Base-by-base conservation (phyloP, 2,113 vertebrate species). In the Lagenorhynchus albirostris region DNA sequence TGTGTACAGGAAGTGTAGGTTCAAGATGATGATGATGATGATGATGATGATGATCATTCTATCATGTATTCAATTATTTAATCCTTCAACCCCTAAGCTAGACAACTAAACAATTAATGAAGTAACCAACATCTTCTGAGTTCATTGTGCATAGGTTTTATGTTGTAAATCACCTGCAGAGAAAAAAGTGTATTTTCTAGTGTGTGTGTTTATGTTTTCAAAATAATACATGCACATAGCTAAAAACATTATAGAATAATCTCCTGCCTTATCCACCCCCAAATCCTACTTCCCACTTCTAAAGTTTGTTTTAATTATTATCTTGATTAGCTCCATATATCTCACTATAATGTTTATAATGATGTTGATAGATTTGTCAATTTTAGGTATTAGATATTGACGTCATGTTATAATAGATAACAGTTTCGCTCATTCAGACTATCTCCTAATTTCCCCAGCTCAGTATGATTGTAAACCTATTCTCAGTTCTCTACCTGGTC, bases 351-450 rank as follows among this genome's bases (percentile, higher is more conserved):
- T 94, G 9, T 2, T 94, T 92, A 50, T 47, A 80, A 26, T 81
- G 36, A 12, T 79, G 20, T 60, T 62, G 80, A 47, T 68, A 20
- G 7, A 63, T 95, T 86, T 96, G 71, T 67, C 21, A 71, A 13
- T 41, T 97, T 95, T 80, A 96, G 44, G 71, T 74, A 47, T 11
- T 83, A 58, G 71, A 12, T 86, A 80, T 89, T 89, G 31, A 70
- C 13, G 80, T 84, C 38, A 55, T 60, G 31, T 70, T 90, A 67
- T 79, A 73, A 38, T 62, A 25, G 11, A n/a, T 73, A 92, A 86
- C 1, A 86, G 13, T 77, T 95, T 76, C 79, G 7, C 8, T 70
- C 25, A 65, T 73, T 96, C 7, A 70, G 44, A 77, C 13, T 8
- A 73, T 86, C 4, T 2, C 1, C 26, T 94, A 21, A 67, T 62